Evolutionary conservation across 2,113 vertebrate genomes (phyloP).

Genomic region (Syngnathus typhle): DNA sequence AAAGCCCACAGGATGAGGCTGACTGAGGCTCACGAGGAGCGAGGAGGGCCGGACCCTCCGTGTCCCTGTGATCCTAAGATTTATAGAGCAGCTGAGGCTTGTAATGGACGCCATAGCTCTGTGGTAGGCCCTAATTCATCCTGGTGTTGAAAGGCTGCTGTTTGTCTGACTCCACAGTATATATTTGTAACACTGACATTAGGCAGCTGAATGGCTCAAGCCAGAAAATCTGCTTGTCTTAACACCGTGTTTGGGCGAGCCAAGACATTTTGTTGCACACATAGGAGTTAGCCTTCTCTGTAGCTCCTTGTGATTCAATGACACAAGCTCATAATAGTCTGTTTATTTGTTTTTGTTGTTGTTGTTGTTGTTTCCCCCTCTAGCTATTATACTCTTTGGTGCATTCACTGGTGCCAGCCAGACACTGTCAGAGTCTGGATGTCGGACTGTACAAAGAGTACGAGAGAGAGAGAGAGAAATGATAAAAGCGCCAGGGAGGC

Average conservation of each 20-base stretch:
- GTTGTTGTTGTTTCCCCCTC: conserved; percentile 13
- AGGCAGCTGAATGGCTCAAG: conserved; percentile 51
- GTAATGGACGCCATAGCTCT: conserved; percentile 56
- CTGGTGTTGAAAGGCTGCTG: conserved; percentile 57
- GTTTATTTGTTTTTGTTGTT: no score
- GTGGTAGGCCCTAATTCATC: conserved; percentile 53
- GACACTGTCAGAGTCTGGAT: conserved; percentile 48
- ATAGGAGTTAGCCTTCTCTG: conserved; percentile 37
- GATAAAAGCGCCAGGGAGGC: conserved; percentile 61
- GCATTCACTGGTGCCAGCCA: conserved; percentile 49
- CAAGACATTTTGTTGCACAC: conserved; percentile 36
- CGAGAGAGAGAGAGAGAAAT: conserved; percentile 51
- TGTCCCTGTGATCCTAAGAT: conserved; percentile 59
- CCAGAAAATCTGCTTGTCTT: conserved; percentile 51
- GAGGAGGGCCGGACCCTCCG: conserved; percentile 50
- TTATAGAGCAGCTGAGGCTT: conserved; percentile 59
- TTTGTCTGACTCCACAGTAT: conserved; percentile 57
- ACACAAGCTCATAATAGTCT: conserved; percentile 52
- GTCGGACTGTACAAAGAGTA: conserved; percentile 45
- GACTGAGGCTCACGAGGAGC: conserved; percentile 39
- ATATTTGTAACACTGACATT: conserved; percentile 53
- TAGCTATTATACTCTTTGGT: conserved; percentile 39
- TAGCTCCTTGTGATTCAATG: conserved; percentile 57
- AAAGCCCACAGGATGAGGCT: conserved; percentile 49
- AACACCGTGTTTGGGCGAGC: conserved; percentile 42